phyloP scores from a whole-genome alignment of 2,113 vertebrate species.

The Oreochromis tanganicae region DNA sequence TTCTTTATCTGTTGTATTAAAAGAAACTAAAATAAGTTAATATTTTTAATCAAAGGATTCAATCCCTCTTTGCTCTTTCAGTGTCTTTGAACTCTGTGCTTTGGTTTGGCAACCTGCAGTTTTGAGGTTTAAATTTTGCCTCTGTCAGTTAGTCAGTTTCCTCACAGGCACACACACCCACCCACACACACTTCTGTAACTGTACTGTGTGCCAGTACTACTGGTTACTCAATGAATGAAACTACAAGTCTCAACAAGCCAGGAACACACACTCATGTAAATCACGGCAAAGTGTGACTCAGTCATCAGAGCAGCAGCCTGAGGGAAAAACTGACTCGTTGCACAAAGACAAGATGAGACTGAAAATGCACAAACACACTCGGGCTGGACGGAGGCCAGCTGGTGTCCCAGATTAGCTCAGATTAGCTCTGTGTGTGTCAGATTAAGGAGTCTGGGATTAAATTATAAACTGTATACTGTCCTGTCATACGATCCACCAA shows the following conservation, averaged over 20 bases:
- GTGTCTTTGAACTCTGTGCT: neutral
- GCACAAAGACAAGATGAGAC: neutral
- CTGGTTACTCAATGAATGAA: neutral
- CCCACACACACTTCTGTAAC: neutral
- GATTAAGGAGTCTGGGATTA: conserved; percentile 30
- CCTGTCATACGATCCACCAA: neutral
- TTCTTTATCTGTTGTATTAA: neutral
- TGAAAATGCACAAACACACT: neutral
- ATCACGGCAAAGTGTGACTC: neutral
- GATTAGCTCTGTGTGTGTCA: conserved; percentile 36
- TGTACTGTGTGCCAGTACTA: neutral
- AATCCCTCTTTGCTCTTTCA: neutral
- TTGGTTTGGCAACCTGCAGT: neutral
- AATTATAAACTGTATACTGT: neutral
- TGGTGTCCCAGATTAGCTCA: conserved; percentile 44
- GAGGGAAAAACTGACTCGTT: neutral
- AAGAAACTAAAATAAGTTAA: neutral
- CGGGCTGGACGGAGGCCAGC: conserved; percentile 13
- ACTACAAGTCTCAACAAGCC: neutral
- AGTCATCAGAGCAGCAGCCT: neutral
- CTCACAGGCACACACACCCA: neutral
- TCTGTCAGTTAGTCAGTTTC: neutral
- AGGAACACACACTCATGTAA: neutral
- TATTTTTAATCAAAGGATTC: neutral
- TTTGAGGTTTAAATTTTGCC: neutral